These are phyloP conservation scores for Distichodus sexfasciatus DNA, from an alignment of 2,797 vertebrate species.

Conservation along the genomic window DNA sequence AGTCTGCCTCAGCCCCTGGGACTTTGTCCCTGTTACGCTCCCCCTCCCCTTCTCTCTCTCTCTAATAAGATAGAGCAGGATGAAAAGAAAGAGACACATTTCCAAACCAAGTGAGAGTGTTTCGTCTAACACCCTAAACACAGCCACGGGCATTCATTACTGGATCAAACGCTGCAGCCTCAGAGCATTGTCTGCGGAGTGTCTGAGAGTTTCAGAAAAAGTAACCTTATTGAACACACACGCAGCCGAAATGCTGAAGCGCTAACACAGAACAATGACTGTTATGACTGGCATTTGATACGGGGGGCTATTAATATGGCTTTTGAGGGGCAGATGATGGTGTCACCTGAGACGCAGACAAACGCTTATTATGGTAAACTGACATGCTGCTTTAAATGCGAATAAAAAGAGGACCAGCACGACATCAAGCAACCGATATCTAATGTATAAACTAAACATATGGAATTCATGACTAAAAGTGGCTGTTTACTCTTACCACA, in stretches of 20 bases:
- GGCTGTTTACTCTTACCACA: no score
- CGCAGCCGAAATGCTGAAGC: no score
- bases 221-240: background rate
- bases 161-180: background rate
- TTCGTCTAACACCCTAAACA: slow-evolving; percentile 3
- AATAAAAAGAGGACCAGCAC: no score
- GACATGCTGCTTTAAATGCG: no score
- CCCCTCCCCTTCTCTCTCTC: background rate
- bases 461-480: no score
- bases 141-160: slow-evolving; percentile 11
- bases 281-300: background rate
- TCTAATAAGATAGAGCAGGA: slow-evolving; percentile 13
- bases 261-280: no score
- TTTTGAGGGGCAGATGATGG: background rate
- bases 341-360: background rate
- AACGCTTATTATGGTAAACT: background rate
- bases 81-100: slow-evolving; percentile 34
- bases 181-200: background rate
- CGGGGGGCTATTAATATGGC: background rate
- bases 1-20: slow-evolving; percentile 51
- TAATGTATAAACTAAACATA: no score
- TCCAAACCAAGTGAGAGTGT: background rate
- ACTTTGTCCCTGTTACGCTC: slow-evolving; percentile 20
- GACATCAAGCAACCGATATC: no score
- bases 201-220: no score